A percentile compares a stretch with the other conserved stretches of the same genome.
Conservation (phyloP, 2,797 vertebrate species). For the Hephaestus fuliginosus region DNA sequence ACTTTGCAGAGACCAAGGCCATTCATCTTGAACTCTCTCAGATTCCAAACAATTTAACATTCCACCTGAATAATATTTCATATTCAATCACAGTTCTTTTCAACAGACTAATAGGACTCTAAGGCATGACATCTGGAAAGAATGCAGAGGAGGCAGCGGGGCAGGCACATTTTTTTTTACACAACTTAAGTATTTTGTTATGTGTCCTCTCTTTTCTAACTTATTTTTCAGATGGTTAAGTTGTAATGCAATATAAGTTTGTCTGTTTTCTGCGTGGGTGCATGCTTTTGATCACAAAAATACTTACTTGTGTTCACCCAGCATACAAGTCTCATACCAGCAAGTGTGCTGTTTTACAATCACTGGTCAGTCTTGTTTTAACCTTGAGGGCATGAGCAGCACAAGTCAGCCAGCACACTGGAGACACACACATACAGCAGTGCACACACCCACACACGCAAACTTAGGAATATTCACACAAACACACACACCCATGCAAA, state of each 20-base stretch:
- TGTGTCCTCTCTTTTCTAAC: background rate
- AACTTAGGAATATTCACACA: background rate
- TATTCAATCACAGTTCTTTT: conserved; percentile 31
- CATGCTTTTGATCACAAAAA: background rate
- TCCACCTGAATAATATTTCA: conserved; percentile 21
- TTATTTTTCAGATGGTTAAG: background rate
- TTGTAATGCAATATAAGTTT: background rate
- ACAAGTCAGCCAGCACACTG: conserved; percentile 2
- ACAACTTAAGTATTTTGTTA: background rate
- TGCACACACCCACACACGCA: conserved; percentile 28
- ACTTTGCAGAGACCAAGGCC: conserved; percentile 26
- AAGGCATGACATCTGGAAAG: conserved; percentile 18
- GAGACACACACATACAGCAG: conserved; percentile 13
- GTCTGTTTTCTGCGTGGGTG: background rate
- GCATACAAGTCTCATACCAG: background rate
- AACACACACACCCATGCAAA: background rate
- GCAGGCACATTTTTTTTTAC: background rate
- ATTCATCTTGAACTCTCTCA: conserved; percentile 17
- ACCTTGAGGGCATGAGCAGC: conserved; percentile 39
- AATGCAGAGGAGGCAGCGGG: conserved; percentile 5
- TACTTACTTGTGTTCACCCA: conserved; percentile 1
- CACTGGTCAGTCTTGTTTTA: conserved; percentile 39
- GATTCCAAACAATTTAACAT: conserved; percentile 23
- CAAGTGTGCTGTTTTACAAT: conserved; percentile 19
- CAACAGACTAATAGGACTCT: conserved; percentile 1